phyloP scores from a whole-genome alignment of 2,888 invertebrate genomes.

The Euzophera pinguis region DNA sequence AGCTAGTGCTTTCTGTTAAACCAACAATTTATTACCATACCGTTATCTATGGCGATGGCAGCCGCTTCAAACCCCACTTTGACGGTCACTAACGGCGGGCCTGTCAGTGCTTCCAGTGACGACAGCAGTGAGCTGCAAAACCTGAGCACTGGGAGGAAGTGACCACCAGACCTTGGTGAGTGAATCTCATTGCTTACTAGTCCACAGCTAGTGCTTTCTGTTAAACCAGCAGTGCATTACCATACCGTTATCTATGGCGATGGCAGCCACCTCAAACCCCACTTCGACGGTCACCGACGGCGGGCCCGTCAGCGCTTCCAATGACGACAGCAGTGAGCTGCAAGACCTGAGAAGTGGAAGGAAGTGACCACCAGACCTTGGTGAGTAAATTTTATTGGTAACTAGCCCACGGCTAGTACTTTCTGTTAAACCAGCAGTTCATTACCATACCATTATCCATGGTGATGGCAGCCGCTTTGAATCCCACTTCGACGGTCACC shows the following conservation, averaged over 20 bases:
- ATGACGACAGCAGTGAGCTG: slow-evolving; percentile 71
- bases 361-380: slow-evolving; percentile 46
- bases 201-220: no score
- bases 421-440: slow-evolving; percentile 84
- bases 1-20: no score
- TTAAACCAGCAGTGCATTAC: slow-evolving; percentile 85
- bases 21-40: slow-evolving; percentile 86
- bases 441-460: slow-evolving; percentile 86
- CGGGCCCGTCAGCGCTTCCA: slow-evolving; percentile 69
- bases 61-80: slow-evolving; percentile 67
- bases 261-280: slow-evolving; percentile 75
- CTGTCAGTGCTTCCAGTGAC: slow-evolving; percentile 71
- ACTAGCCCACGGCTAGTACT: no score
- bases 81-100: slow-evolving; percentile 65
- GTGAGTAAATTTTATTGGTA: no score
- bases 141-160: slow-evolving; percentile 72
- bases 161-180: slow-evolving; percentile 27
- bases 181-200: no score
- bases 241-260: slow-evolving; percentile 84
- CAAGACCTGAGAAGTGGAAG: slow-evolving; percentile 73
- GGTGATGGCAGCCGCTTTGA: slow-evolving; percentile 80
- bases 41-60: slow-evolving; percentile 83
- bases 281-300: slow-evolving; percentile 62
- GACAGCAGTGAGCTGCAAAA: slow-evolving; percentile 74
- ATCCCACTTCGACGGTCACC: slow-evolving; percentile 49